These are phyloP conservation scores for Meloidogyne exigua DNA, from an alignment of 1,140 invertebrate genomes.

Conservation along the genomic window DNA sequence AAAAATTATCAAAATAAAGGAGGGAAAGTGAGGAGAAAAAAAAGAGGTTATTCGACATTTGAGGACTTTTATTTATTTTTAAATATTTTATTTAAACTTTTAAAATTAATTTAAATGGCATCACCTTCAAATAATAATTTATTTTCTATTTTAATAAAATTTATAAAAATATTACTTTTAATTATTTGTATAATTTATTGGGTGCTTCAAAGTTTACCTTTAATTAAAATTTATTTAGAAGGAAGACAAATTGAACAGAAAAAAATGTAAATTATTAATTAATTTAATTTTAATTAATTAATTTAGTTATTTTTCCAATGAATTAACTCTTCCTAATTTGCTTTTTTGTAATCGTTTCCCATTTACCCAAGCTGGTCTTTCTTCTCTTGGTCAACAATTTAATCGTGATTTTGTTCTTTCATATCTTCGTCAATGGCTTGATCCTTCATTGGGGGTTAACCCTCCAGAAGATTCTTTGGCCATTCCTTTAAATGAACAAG, in stretches of 20 bases:
- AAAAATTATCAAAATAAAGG: not conserved
- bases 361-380: conserved; percentile 34
- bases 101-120: not conserved
- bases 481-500: not conserved
- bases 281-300: not conserved
- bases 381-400: conserved; percentile 29
- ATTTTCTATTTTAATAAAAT: not conserved
- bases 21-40: no score
- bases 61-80: not conserved
- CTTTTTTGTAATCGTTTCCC: conserved; percentile 38
- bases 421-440: conserved; percentile 37
- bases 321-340: conserved; percentile 23
- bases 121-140: not conserved
- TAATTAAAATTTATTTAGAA: conserved; percentile 22
- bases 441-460: conserved; percentile 20
- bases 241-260: conserved; percentile 14
- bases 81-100: no score
- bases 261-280: not conserved
- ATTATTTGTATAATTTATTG: conserved; percentile 16
- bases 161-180: conserved; percentile 8
- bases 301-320: conserved; percentile 12
- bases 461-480: conserved; percentile 8
- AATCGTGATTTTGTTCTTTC: conserved; percentile 27
- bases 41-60: no score
- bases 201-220: conserved; percentile 18